Evolutionary conservation across 2,113 vertebrate species (phyloP).

Genomic region (Tetrax tetrax): DNA sequence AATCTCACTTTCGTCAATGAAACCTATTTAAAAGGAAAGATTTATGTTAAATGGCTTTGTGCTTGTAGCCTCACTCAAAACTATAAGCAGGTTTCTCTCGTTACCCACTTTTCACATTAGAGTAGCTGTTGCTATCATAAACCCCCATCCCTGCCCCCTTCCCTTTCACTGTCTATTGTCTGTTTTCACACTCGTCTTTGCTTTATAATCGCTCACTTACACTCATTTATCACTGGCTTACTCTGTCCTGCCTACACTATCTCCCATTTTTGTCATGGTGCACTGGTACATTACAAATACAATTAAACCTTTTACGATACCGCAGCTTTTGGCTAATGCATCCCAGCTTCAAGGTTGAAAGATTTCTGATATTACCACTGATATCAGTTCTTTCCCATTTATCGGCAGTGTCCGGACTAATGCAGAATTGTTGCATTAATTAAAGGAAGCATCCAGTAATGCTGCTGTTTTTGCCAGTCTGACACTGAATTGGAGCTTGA

Average conservation of each 20-base stretch:
- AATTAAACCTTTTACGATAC: conserved; percentile 83
- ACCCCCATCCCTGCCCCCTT: conserved; percentile 23
- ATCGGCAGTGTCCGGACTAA: conserved; percentile 81
- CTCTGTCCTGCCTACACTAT: conserved; percentile 74
- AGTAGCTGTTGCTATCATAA: conserved; percentile 55
- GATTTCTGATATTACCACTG: conserved; percentile 84
- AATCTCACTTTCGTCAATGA: conserved; percentile 66
- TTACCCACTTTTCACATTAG: conserved; percentile 47
- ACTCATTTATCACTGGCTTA: conserved; percentile 82
- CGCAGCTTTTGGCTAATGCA: conserved; percentile 78
- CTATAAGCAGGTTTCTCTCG: conserved; percentile 33
- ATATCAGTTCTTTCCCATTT: conserved; percentile 81
- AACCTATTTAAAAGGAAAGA: conserved; percentile 59
- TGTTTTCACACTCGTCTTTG: conserved; percentile 70
- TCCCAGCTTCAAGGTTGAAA: conserved; percentile 83
- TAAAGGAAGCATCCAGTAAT: conserved; percentile 90
- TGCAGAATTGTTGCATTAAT: conserved; percentile 84
- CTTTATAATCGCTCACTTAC: conserved; percentile 75
- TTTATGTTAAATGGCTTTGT: conserved; percentile 50
- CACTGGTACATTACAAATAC: conserved; percentile 87
- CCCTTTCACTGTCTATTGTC: conserved; percentile 75
- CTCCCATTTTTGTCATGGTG: conserved; percentile 83
- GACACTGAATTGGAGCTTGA: conserved; percentile 90
- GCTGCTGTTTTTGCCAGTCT: conserved; percentile 81
- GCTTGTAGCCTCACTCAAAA: neutral